Evolutionary conservation across 2,113 vertebrate species (phyloP), one percentile per base, ranked within the genome.

Genomic region (Dicentrarchus labrax): DNA sequence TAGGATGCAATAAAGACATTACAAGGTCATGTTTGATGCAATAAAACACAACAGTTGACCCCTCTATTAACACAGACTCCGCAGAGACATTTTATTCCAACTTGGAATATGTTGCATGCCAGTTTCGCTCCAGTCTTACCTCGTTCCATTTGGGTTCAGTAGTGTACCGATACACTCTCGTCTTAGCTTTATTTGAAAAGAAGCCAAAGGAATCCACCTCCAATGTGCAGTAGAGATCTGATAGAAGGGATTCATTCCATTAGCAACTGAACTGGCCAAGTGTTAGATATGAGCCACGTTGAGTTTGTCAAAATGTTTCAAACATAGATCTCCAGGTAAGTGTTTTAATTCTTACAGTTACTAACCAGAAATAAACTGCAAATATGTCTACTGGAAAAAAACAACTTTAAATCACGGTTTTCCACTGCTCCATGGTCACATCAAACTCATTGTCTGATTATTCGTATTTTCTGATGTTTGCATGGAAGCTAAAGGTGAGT

Each of bases 181-280:
- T 99, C 94, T 99, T 99, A 39, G 98, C 98, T 94, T 99, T 99
- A 92, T 97, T 99, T 84, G 97, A 97, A 21, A 99, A 99, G 93
- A 99, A 98, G 15, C 98, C 98, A 30, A 99, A 99, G 45, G 98
- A 99, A 88, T 99, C 98, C 86, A 99, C 98, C 91, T 99, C 98
- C 86, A 99, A 92, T 0, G 98, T 98, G 93, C 98, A 99, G 92
- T 99, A 99, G 86, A 99, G 95, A 94, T 98, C 98, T 98, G 92
- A 60, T 2, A 17, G 22, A 79, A 1, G 4, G 22, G 19, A 74
- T 13, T 11, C 2, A 43, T 50, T 21, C 53, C 15, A 72, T 47
- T 43, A 53, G 24, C 47, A 69, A 21, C 2, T 62, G 13, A 78
- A 76, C 22, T 41, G 45, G 54, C 9, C 47, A 16, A 57, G 69